Base-by-base conservation (phyloP, 2,797 vertebrate species). In the Rhynchonycteris naso region DNA sequence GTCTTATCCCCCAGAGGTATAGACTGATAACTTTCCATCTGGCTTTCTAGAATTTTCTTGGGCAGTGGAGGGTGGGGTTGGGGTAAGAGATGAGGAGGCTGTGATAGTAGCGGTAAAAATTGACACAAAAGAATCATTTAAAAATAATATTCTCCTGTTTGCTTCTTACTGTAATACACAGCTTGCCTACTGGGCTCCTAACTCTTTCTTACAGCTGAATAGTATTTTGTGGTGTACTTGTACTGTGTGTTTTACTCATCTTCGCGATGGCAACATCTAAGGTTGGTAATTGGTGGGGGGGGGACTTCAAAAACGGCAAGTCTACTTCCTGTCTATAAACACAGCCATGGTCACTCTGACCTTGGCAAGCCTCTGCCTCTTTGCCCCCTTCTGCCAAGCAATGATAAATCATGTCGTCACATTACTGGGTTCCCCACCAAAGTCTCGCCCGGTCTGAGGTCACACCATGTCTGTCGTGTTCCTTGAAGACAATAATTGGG, bases 331-430 rank as follows among this genome's bases (percentile, higher is more conserved):
- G 4, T 47, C 69, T 69, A 1, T 54, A 71, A 30, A 69, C 69
- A 92, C 10, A 43, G 43, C 33, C 52, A 35, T 68, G 7, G 19
- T 74, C 35, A 33, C 81, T 84, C 52, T 76, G 84, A 79, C 87
- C 38, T 61, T 88, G 69, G 2, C 10, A 18, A 94, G 66, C 38
- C 52, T 75, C 68, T 52, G 58, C 21, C 74, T 74, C 72, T 69
- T 90, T 35, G 33, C 30, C 56, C 52, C 3, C n/a, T 93, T 82
- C 88, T 80, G 59, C 61, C 96, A 89, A 80, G 86, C 86, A 76
- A n/a, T 54, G 35, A 78, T 89, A 85, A 87, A 75, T 85, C 81
- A 88, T 26, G 43, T 43, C 43, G 43, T 43, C 43, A 43, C 43
- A 7, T 43, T 7, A 5, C 43, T 7, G 43, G 43, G 43, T 43